Evolutionary conservation across 2,888 invertebrate species (phyloP).

Genomic region (Microctonus aethiopoides): DNA sequence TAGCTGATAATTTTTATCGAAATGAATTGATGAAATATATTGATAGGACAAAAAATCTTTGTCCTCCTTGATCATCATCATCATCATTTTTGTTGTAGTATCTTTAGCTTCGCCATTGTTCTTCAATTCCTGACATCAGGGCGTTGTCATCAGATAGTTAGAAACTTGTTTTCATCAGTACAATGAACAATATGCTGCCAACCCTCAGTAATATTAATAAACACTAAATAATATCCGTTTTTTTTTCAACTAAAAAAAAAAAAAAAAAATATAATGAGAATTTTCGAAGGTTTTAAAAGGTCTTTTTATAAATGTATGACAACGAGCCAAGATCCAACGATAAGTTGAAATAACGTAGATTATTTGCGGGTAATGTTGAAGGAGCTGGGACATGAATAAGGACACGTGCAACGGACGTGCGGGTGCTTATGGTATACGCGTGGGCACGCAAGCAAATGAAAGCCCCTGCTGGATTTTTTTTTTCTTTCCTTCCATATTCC

Average conservation of each 20-base stretch:
- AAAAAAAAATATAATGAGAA: not conserved
- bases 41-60: too few species aligned
- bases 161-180: not conserved
- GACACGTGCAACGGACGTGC: conserved; percentile 27
- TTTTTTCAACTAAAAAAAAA: not conserved
- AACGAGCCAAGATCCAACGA: not conserved
- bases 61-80: not conserved
- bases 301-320: not conserved
- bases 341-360: not conserved
- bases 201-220: not conserved
- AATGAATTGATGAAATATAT: too few species aligned
- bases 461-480: not conserved
- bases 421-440: conserved; percentile 11
- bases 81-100: conserved; percentile 20
- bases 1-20: too few species aligned
- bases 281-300: not conserved
- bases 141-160: conserved; percentile 17
- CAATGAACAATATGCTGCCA: not conserved
- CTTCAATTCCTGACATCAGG: conserved; percentile 25
- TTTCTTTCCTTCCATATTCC: not conserved
- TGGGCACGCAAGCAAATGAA: conserved; percentile 24
- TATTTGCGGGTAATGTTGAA: not conserved
- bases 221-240: not conserved
- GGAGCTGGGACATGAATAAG: not conserved
- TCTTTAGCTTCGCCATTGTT: conserved; percentile 20